A percentile compares a stretch with the other conserved stretches of the same genome.
Evolutionary conservation across 2,113 vertebrate genomes (phyloP).

Genomic region (Ptyas mucosa): DNA sequence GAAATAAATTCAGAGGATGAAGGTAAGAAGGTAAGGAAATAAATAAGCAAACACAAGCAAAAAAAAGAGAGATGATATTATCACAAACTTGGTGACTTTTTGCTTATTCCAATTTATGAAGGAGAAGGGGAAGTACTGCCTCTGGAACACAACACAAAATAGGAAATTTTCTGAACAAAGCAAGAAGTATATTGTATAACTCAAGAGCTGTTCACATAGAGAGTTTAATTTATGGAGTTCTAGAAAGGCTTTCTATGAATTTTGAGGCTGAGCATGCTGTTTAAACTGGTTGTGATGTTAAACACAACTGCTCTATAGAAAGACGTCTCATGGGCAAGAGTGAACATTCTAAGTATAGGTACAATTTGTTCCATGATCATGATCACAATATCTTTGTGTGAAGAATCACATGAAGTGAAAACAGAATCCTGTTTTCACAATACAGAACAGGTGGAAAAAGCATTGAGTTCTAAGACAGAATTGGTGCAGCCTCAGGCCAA

Average conservation of each 20-base stretch:
- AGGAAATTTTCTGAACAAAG: neutral
- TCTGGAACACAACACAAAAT: neutral
- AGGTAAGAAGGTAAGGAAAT: neutral
- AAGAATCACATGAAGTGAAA: neutral
- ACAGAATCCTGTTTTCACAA: neutral
- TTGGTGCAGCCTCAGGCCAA: neutral
- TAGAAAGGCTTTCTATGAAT: neutral
- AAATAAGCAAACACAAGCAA: neutral
- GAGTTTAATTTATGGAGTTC: neutral
- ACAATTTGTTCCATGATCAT: neutral
- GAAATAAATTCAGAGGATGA: neutral
- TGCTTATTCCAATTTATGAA: neutral
- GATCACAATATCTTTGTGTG: neutral
- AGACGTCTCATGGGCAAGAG: neutral
- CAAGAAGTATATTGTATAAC: neutral
- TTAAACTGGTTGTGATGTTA: neutral
- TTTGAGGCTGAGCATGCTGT: neutral
- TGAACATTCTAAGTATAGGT: neutral
- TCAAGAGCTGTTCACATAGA: neutral
- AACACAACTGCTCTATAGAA: neutral
- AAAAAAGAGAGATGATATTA: neutral
- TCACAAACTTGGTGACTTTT: neutral
- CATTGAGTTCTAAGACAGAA: neutral
- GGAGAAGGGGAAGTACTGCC: neutral
- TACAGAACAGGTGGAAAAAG: neutral